These are phyloP conservation scores for Polymixis lichenea DNA, from an alignment of 2,888 invertebrate genomes.

Conservation along the genomic window DNA sequence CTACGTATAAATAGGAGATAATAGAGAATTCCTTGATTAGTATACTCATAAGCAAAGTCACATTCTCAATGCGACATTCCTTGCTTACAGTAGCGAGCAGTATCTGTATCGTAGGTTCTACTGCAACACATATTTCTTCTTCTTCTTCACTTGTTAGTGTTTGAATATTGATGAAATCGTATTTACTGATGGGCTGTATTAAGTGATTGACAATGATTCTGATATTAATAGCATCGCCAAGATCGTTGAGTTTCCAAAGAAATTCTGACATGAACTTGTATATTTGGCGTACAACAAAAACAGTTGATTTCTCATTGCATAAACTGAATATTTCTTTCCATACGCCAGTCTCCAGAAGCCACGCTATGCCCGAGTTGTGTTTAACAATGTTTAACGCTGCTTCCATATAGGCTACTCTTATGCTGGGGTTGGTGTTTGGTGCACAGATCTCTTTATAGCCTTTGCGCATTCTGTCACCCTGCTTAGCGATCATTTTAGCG, in stretches of 20 bases:
- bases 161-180: slow-evolving; percentile 87
- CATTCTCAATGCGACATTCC: slow-evolving; percentile 83
- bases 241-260: slow-evolving; percentile 89
- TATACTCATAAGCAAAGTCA: slow-evolving; percentile 75
- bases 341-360: slow-evolving; percentile 91
- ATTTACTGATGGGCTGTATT: slow-evolving; percentile 90
- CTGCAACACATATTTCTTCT: slow-evolving; percentile 86
- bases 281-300: slow-evolving; percentile 93
- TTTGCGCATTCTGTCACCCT: slow-evolving; percentile 73
- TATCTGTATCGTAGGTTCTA: slow-evolving; percentile 91
- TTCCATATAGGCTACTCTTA: slow-evolving; percentile 92
- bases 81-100: slow-evolving; percentile 89
- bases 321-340: slow-evolving; percentile 92
- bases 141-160: slow-evolving; percentile 87
- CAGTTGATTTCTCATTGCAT: slow-evolving; percentile 92
- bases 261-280: slow-evolving; percentile 92
- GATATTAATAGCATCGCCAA: slow-evolving; percentile 86
- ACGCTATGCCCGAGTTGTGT: slow-evolving; percentile 92
- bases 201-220: slow-evolving; percentile 90
- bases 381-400: slow-evolving; percentile 91
- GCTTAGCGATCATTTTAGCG: slow-evolving; percentile 87
- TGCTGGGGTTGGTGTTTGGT: slow-evolving; percentile 88
- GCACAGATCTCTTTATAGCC: slow-evolving; percentile 77
- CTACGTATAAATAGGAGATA: slow-evolving; percentile 78
- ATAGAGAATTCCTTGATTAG: slow-evolving; percentile 81